phyloP scores from a whole-genome alignment of 2,888 invertebrate species.

The Cephus runcator region DNA sequence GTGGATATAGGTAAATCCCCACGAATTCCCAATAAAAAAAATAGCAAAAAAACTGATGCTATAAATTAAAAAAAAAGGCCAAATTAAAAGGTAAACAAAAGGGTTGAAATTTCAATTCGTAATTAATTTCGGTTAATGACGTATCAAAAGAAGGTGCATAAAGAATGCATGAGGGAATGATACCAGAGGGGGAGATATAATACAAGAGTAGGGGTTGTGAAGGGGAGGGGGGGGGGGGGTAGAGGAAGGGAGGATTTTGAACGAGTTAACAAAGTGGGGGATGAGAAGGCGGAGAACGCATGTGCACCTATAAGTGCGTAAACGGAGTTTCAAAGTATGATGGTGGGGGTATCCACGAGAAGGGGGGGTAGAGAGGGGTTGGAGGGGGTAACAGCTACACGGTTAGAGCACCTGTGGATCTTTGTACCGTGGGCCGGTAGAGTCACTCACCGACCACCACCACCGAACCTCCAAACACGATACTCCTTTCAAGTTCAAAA shows the following conservation, averaged over 20 bases:
- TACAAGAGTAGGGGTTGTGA: conserved; percentile 20
- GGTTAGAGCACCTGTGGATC: conserved; percentile 63
- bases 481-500: conserved; percentile 1
- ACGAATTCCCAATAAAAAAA: neutral
- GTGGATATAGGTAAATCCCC: neutral
- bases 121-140: neutral
- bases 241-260: conserved; percentile 22
- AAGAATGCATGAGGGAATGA: neutral
- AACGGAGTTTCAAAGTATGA: conserved; percentile 29
- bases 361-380: conserved; percentile 29
- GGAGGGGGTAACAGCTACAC: conserved; percentile 53
- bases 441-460: conserved; percentile 65
- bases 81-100: no score
- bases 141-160: neutral
- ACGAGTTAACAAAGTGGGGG: conserved; percentile 25
- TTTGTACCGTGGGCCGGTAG: conserved; percentile 55
- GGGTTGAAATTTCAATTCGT: neutral
- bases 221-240: conserved; percentile 25
- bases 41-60: neutral
- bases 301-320: conserved; percentile 28
- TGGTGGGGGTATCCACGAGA: conserved; percentile 15
- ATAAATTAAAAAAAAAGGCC: neutral
- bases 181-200: neutral
- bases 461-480: conserved; percentile 55
- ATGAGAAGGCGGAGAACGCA: conserved; percentile 40